Percentiles rank a stretch among this genome's conserved stretches.
Conservation (phyloP, 1,140 invertebrate species). For the Bombus pyrosoma region DNA sequence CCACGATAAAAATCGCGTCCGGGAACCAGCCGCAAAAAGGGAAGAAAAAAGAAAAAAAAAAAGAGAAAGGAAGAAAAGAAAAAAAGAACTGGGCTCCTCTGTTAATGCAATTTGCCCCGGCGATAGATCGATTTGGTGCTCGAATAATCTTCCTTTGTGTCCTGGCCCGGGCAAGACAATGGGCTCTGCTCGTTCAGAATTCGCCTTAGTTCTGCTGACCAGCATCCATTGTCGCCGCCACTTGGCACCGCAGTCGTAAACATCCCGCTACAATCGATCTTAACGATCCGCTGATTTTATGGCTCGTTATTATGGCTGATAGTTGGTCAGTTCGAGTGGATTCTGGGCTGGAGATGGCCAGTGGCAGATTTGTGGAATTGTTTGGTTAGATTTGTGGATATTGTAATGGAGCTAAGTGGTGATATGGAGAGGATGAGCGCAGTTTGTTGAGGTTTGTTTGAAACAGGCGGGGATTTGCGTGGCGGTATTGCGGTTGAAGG, state of each 20-base stretch:
- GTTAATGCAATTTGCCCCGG: conserved; percentile 14
- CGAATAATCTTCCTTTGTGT: conserved; percentile 9
- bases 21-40: not conserved
- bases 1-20: conserved; percentile 30
- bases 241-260: conserved; percentile 49
- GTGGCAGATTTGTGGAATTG: not conserved
- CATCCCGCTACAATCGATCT: conserved; percentile 52
- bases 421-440: no score
- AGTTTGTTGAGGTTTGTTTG: not conserved
- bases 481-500: not conserved
- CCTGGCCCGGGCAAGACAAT: conserved; percentile 9
- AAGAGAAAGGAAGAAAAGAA: no score
- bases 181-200: not conserved
- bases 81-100: not conserved
- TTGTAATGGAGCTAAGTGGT: not conserved
- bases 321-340: not conserved
- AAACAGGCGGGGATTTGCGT: not conserved
- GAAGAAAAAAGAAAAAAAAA: no score
- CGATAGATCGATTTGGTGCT: not conserved
- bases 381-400: not conserved
- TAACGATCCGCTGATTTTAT: conserved; percentile 53
- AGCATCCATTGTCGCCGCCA: conserved; percentile 19
- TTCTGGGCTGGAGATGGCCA: no score
- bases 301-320: not conserved
- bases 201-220: conserved; percentile 24